Evolutionary conservation across 2,113 vertebrate species (phyloP), one percentile per base, ranked within the genome.

Genomic region (Chrysochloris asiatica): DNA sequence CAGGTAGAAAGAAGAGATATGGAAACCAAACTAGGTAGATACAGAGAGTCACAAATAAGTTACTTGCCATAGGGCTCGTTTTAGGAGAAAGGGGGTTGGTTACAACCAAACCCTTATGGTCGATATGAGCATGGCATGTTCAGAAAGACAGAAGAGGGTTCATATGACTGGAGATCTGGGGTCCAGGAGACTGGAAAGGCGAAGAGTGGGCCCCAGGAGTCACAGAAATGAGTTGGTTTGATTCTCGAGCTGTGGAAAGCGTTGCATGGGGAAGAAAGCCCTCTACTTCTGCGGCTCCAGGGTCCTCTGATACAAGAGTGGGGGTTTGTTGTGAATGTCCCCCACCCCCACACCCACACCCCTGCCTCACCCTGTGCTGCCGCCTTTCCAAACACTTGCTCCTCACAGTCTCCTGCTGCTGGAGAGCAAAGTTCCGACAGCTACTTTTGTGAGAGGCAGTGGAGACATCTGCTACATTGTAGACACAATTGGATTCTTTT

Each of bases 401-500:
- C 56, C 48, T 47, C 17, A 17, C 50, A 41, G 80, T 43, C 54
- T 84, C 78, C 71, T 2, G 56, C 75, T 47, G 48, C 67, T 48
- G 33, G 4, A 48, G 77, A 28, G 76, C 61, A 21, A 16, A 82
- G 81, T 78, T 67, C 86, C 69, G 73, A 86, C 63, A 16, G 13
- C 84, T 19, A 13, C 48, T 69, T 61, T 65, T 54, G 45, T 3
- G 56, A 0, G 43, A 89, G 91, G 86, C 72, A 0, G 0, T 67
- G 77, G 41, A 77, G 95, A 95, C 87, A 82, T 78, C 89, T 82
- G 95, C 79, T 82, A 33, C 61, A 67, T 73, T 84, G 89, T 71
- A 78, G 86, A 73, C 79, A 88, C 83, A 76, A 41, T 26, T 67
- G 89, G 92, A 95, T 41, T 59, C 73, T 88, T 90, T 80, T 92